Conservation (phyloP, 30 jellyfish, hydroid and myxozoan genomes). For the Morbakka virulenta region DNA sequence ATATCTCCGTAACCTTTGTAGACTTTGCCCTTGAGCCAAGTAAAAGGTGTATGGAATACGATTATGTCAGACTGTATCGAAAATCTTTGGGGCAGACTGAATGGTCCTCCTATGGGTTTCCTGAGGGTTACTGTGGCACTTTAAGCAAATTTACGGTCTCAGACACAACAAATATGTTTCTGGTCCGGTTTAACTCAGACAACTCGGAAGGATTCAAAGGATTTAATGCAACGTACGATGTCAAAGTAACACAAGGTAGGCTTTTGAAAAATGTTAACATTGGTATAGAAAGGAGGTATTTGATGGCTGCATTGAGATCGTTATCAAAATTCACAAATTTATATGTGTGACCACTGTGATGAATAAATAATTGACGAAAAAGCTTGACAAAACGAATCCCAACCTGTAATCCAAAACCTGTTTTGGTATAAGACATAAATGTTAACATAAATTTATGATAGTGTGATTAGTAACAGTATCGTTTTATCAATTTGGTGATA, state of each 20-base stretch:
- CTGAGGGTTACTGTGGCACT: constrained; percentile 81
- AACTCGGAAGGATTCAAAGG: constrained; percentile 56
- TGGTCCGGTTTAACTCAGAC: constrained; percentile 74
- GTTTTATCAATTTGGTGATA: too few species aligned
- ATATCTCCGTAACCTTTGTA: constrained; percentile 47
- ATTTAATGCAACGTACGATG: constrained; percentile 72
- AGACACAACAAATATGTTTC: constrained; percentile 59
- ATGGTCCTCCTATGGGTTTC: constrained; percentile 61
- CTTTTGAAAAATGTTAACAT: too few species aligned
- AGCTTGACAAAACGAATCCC: too few species aligned
- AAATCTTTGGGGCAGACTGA: constrained; percentile 55
- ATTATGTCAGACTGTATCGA: constrained; percentile 64
- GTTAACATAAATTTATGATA: too few species aligned
- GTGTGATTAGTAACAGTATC: too few species aligned
- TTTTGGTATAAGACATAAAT: too few species aligned
- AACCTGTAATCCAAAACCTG: too few species aligned
- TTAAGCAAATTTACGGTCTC: constrained; percentile 27
- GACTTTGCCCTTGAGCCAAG: constrained; percentile 71
- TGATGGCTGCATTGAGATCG: too few species aligned
- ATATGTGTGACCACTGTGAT: too few species aligned
- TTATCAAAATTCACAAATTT: neutral
- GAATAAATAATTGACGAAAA: too few species aligned
- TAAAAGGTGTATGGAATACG: constrained; percentile 74
- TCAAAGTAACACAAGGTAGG: constrained; percentile 72
- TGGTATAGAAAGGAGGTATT: too few species aligned